Evolutionary conservation across 1,140 invertebrate species (phyloP).

Genomic region (Riptortus pedestris): DNA sequence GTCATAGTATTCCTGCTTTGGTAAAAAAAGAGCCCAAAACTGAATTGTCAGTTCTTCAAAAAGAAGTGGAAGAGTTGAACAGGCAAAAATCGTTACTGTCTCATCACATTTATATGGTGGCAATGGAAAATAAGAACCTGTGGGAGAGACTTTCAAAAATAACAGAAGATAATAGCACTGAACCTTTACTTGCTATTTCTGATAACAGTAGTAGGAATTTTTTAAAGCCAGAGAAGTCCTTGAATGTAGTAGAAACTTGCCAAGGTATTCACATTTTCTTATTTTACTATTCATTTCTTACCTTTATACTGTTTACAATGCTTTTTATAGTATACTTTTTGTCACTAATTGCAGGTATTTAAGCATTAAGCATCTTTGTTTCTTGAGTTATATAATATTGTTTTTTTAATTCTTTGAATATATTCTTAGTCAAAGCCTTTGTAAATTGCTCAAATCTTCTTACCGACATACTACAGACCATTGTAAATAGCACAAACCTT

Average conservation of each 20-base stretch:
- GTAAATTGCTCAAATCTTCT: too few species aligned
- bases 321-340: not conserved
- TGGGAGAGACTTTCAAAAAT: slow-evolving; percentile 60
- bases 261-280: not conserved
- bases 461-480: too few species aligned
- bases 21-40: slow-evolving; percentile 30
- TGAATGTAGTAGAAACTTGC: slow-evolving; percentile 23
- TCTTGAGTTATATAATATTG: too few species aligned
- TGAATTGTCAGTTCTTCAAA: slow-evolving; percentile 38
- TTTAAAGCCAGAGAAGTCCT: slow-evolving; percentile 27
- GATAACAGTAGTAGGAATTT: slow-evolving; percentile 22
- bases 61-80: slow-evolving; percentile 52
- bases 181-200: slow-evolving; percentile 28
- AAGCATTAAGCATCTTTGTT: too few species aligned
- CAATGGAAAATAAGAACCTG: slow-evolving; percentile 63
- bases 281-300: not conserved
- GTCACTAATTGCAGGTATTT: not conserved
- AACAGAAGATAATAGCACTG: slow-evolving; percentile 42
- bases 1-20: slow-evolving; percentile 33
- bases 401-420: too few species aligned
- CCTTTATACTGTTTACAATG: too few species aligned
- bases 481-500: too few species aligned
- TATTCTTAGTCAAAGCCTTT: too few species aligned
- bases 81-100: slow-evolving; percentile 62
- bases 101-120: slow-evolving; percentile 65